Evolutionary conservation across 2,113 vertebrate genomes (phyloP).

Genomic region (Isichthys henryi): DNA sequence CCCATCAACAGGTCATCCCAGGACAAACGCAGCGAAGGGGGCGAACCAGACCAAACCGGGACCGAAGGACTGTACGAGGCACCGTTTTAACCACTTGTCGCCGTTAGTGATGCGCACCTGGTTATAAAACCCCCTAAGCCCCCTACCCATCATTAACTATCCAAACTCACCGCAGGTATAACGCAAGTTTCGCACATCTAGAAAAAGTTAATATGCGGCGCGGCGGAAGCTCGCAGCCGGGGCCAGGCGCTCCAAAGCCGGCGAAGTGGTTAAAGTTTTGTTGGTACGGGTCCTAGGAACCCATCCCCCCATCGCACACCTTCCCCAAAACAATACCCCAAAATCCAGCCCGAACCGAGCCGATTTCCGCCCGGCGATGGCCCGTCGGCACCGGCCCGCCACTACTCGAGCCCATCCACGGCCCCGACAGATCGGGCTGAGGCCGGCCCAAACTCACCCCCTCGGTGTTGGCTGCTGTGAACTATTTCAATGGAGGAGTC

Average conservation of each 20-base stretch:
- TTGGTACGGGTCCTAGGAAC: slow-evolving; percentile 39
- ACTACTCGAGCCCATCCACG: slow-evolving; percentile 7
- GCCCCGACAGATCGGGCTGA: slow-evolving; percentile 32
- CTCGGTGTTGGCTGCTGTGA: slow-evolving; percentile 45
- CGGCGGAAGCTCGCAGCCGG: slow-evolving; percentile 30
- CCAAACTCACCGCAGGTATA: background rate
- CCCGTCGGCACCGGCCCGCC: slow-evolving; percentile 24
- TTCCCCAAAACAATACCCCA: slow-evolving; percentile 42
- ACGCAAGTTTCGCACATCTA: background rate
- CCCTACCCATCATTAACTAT: too few species aligned
- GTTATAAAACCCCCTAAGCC: background rate
- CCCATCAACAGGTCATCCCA: slow-evolving; percentile 75
- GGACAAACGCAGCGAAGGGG: slow-evolving; percentile 63
- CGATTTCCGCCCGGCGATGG: slow-evolving; percentile 27
- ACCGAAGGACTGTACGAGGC: slow-evolving; percentile 26
- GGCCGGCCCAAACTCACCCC: slow-evolving; percentile 47
- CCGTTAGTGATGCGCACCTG: slow-evolving; percentile 1
- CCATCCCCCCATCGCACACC: slow-evolving; percentile 41
- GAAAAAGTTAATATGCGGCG: slow-evolving; percentile 19
- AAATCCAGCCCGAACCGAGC: slow-evolving; percentile 25
- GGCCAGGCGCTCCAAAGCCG: slow-evolving; percentile 27
- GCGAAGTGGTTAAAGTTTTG: slow-evolving; percentile 49
- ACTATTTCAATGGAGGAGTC: slow-evolving; percentile 43
- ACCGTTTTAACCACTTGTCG: slow-evolving; percentile 26
- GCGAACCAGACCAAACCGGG: slow-evolving; percentile 66